Evolutionary conservation across 2,797 vertebrate genomes (phyloP).

Genomic region (Clamator glandarius): DNA sequence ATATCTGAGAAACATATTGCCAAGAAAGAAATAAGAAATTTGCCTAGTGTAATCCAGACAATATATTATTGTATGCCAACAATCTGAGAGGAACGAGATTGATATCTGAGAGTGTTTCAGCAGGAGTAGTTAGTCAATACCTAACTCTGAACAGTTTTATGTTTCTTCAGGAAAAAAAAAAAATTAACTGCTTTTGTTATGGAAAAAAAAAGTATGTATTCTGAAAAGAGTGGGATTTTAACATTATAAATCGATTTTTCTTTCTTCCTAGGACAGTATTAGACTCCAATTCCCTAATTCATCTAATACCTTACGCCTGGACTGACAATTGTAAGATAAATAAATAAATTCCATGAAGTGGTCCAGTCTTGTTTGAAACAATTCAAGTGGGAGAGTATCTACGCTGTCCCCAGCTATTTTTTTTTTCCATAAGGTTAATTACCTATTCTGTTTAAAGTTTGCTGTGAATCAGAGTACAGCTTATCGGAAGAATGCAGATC

Average conservation of each 20-base stretch:
- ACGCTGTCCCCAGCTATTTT: background rate
- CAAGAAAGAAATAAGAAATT: background rate
- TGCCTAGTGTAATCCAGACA: background rate
- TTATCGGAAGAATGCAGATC: constrained; percentile 53
- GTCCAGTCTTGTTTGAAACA: background rate
- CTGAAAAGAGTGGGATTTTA: background rate
- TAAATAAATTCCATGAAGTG: background rate
- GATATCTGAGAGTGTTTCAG: background rate
- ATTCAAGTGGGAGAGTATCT: background rate
- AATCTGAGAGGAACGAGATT: background rate
- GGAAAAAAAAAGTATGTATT: background rate
- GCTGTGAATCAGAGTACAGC: background rate
- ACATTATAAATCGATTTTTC: accelerated
- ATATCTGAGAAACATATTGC: background rate
- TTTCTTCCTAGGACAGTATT: background rate
- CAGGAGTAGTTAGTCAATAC: background rate
- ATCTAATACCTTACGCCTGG: background rate
- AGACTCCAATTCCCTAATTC: background rate
- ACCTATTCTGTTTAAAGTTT: background rate
- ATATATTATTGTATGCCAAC: background rate
- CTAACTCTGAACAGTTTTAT: background rate
- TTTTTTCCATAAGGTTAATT: constrained; percentile 34
- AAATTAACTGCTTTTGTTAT: background rate
- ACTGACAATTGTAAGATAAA: background rate
- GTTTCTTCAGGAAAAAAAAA: background rate